phyloP scores from a whole-genome alignment of 2,113 vertebrate species.

The Pithys albifrons region DNA sequence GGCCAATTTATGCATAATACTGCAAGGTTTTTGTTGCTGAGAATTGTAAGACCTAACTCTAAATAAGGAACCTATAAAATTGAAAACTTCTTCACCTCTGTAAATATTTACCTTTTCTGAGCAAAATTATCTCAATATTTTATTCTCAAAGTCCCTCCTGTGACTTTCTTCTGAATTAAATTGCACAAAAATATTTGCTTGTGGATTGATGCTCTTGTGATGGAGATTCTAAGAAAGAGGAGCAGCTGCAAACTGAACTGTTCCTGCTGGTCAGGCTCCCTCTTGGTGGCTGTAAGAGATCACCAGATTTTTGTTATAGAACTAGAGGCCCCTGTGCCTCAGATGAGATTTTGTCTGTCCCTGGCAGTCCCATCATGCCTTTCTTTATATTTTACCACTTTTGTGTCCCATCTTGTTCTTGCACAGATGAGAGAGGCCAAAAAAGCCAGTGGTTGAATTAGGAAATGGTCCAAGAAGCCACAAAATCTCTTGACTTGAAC shows the following conservation, averaged over 20 bases:
- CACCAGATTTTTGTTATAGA: neutral
- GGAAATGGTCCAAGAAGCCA: neutral
- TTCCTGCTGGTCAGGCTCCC: neutral
- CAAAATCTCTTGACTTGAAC: neutral
- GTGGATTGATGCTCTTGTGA: neutral
- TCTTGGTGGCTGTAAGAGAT: neutral
- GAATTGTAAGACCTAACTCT: neutral
- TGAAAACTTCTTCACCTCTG: neutral
- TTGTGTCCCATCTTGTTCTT: neutral
- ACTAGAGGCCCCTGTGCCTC: neutral
- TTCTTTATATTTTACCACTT: neutral
- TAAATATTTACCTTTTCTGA: neutral
- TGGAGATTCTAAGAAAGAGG: neutral
- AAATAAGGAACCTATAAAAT: neutral
- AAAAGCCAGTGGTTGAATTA: neutral
- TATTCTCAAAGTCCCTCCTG: neutral
- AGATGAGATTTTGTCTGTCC: neutral
- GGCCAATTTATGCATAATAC: neutral
- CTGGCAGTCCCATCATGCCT: too few species aligned
- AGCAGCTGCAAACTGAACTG: neutral
- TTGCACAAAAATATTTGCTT: neutral
- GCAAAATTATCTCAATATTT: neutral
- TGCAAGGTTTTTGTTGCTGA: neutral
- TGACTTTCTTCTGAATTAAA: neutral
- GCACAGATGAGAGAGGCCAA: neutral